Evolutionary conservation across 37 sponge, comb jelly and placozoan genomes (phyloP).

Genomic region (Halichondria panicea): DNA sequence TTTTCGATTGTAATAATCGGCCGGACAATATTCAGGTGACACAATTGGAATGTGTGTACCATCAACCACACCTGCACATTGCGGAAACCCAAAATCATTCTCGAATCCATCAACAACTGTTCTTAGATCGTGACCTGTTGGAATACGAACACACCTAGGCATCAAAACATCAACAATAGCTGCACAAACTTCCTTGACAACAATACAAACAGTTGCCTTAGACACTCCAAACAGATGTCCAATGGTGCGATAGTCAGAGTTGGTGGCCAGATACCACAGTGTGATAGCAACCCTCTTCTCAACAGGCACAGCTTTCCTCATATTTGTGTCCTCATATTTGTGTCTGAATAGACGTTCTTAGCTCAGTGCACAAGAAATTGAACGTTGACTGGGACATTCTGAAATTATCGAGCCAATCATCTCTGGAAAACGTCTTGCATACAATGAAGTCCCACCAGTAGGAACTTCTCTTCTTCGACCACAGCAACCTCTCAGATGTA

Average conservation of each 20-base stretch:
- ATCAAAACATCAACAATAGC: slow-evolving; percentile 29
- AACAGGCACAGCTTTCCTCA: slow-evolving; percentile 9
- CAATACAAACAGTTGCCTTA: slow-evolving; percentile 27
- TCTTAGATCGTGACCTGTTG: slow-evolving; percentile 31
- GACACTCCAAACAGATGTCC: slow-evolving; percentile 51
- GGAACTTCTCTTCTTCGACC: slow-evolving; percentile 2
- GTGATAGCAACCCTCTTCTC: slow-evolving; percentile 24
- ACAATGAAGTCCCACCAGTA: slow-evolving; percentile 38
- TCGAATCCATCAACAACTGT: slow-evolving; percentile 29
- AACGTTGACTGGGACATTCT: slow-evolving; percentile 17
- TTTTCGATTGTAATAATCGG: slow-evolving; percentile 49
- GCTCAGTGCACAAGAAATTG: slow-evolving; percentile 13
- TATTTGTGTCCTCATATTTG: slow-evolving; percentile 11
- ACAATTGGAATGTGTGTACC: slow-evolving; percentile 41
- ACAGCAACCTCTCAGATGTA: neutral
- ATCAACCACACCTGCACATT: slow-evolving; percentile 39
- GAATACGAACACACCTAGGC: slow-evolving; percentile 27
- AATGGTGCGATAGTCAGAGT: slow-evolving; percentile 49
- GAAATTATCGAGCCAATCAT: slow-evolving; percentile 31
- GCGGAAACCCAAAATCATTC: slow-evolving; percentile 20
- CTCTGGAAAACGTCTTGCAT: neutral
- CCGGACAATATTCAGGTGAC: neutral
- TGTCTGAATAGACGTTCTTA: slow-evolving; percentile 4
- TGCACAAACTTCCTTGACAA: slow-evolving; percentile 41
- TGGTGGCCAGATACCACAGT: slow-evolving; percentile 44